Evolutionary conservation across 2,888 invertebrate species (phyloP).

Genomic region (Thecophora atra): DNA sequence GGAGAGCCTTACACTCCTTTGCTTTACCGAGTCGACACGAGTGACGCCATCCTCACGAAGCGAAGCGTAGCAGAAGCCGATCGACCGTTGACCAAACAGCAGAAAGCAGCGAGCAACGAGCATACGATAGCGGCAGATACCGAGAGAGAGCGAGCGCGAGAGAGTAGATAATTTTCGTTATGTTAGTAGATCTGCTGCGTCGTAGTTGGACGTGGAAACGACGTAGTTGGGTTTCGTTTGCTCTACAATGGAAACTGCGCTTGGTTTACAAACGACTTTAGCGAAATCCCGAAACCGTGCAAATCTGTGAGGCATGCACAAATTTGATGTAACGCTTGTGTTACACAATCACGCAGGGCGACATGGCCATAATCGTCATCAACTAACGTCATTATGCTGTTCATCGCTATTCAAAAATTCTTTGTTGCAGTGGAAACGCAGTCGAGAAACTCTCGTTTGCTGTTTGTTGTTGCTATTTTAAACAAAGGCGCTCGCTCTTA

Average conservation of each 20-base stretch:
- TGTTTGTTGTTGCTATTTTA: not conserved
- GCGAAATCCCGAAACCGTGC: not conserved
- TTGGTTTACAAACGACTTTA: not conserved
- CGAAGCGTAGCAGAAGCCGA: too few relatives aligned
- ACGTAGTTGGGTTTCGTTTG: not conserved
- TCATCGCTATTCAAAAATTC: not conserved
- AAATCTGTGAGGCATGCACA: not conserved
- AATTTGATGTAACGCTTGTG: constrained; percentile 10
- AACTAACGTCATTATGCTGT: not conserved
- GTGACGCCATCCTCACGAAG: too few relatives aligned
- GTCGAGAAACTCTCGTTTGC: not conserved
- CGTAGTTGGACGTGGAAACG: too few relatives aligned
- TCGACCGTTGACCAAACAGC: too few relatives aligned
- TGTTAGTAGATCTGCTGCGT: too few relatives aligned
- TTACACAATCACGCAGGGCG: constrained; percentile 5
- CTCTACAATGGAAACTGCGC: not conserved
- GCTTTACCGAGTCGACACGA: too few relatives aligned
- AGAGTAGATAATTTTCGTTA: too few relatives aligned
- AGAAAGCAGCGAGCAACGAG: too few relatives aligned
- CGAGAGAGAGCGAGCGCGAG: too few relatives aligned
- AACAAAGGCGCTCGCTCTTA: not conserved
- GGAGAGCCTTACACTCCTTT: too few relatives aligned
- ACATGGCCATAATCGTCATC: constrained; percentile 13
- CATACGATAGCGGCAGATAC: too few relatives aligned
- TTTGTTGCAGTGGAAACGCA: not conserved